Conservation (phyloP, 2,113 vertebrate species). For the Cephalopholis sonnerati region DNA sequence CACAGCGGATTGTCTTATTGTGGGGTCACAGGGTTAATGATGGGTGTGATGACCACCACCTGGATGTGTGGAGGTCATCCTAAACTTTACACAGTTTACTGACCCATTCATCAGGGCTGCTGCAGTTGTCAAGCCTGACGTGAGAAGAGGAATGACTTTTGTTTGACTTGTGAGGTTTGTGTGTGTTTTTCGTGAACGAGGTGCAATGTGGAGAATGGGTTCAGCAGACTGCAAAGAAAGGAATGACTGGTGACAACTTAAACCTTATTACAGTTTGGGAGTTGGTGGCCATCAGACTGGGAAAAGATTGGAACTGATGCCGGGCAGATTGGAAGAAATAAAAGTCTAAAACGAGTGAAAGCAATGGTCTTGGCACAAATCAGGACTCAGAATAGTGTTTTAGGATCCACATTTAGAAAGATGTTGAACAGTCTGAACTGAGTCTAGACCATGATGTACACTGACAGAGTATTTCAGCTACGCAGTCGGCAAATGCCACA, state of each 20-base stretch:
- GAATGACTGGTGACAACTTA: constrained; percentile 4
- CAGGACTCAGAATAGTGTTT: constrained; percentile 10
- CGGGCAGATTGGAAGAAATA: background rate
- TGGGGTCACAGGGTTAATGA: constrained; percentile 60
- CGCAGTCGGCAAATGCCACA: constrained; percentile 37
- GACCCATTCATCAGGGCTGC: constrained; percentile 24
- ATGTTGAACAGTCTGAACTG: constrained; percentile 4
- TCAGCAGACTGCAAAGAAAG: constrained; percentile 18
- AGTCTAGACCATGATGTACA: constrained; percentile 45
- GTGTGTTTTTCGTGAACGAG: constrained; percentile 35
- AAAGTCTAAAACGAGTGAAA: constrained; percentile 32
- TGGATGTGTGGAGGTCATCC: constrained; percentile 50
- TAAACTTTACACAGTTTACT: constrained; percentile 38
- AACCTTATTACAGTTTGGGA: background rate
- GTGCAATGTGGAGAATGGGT: constrained; percentile 7
- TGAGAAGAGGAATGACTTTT: constrained; percentile 19
- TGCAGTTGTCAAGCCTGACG: constrained; percentile 12
- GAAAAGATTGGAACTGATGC: background rate
- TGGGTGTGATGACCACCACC: constrained; percentile 60
- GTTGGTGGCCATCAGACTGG: background rate
- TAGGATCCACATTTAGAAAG: constrained; percentile 14
- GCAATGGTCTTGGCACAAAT: constrained; percentile 2
- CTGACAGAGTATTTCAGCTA: constrained; percentile 44
- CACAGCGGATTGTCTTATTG: constrained; percentile 26
- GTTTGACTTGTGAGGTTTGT: constrained; percentile 24